phyloP scores from a whole-genome alignment of 2,113 vertebrate species.

The Cyprinodon variegatus region DNA sequence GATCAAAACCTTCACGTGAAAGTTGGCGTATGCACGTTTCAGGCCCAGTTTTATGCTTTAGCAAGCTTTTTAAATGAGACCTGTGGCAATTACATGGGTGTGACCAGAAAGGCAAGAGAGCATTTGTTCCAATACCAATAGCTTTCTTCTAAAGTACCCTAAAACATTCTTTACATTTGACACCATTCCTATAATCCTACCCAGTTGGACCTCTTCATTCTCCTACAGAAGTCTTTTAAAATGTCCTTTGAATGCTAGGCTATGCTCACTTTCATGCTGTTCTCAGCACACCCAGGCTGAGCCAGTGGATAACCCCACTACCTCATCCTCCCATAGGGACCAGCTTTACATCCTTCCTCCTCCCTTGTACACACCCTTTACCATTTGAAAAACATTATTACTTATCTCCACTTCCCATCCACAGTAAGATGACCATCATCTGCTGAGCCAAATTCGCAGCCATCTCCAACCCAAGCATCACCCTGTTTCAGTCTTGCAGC shows the following conservation, averaged over 20 bases:
- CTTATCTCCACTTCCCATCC: slow-evolving; percentile 58
- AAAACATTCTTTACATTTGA: background rate
- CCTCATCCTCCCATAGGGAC: slow-evolving; percentile 59
- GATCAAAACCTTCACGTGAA: no score
- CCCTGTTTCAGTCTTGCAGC: slow-evolving; percentile 26
- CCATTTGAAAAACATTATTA: slow-evolving; percentile 61
- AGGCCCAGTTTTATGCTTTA: no score
- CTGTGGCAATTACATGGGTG: background rate
- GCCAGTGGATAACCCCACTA: slow-evolving; percentile 66
- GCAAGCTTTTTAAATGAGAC: no score
- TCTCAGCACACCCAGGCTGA: slow-evolving; percentile 47
- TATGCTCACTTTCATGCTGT: slow-evolving; percentile 40
- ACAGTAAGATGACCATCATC: slow-evolving; percentile 63
- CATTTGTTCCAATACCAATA: background rate
- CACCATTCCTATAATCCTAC: slow-evolving; percentile 13
- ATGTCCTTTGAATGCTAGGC: slow-evolving; percentile 18
- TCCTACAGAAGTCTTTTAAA: slow-evolving; percentile 28
- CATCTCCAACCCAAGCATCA: background rate
- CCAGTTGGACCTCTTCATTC: slow-evolving; percentile 19
- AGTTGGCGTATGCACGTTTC: no score
- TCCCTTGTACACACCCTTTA: slow-evolving; percentile 47
- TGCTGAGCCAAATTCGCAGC: slow-evolving; percentile 58
- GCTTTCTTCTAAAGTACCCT: background rate
- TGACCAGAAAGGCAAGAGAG: background rate
- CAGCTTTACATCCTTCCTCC: slow-evolving; percentile 69